phyloP scores from a whole-genome alignment of 1,140 invertebrate species.

The Leptopilina clavipes region DNA sequence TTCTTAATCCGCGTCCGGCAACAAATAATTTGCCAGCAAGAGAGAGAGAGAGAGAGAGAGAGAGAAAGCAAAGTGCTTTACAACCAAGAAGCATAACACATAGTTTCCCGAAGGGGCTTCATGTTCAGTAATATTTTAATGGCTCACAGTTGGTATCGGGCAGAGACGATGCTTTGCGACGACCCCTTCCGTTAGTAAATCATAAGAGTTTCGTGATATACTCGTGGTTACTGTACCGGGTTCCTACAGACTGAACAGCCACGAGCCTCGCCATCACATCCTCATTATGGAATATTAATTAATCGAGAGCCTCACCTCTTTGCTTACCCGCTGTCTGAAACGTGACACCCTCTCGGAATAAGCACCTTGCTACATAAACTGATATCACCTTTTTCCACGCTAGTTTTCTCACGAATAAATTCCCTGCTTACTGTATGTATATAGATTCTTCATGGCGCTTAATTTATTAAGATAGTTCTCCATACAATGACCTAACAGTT shows the following conservation, averaged over 20 bases:
- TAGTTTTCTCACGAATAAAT: slow-evolving; percentile 36
- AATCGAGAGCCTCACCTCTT: slow-evolving; percentile 52
- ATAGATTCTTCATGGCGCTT: slow-evolving; percentile 27
- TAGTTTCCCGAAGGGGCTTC: slow-evolving; percentile 47
- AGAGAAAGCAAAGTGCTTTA: slow-evolving; percentile 46
- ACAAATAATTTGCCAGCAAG: slow-evolving; percentile 51
- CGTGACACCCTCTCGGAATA: slow-evolving; percentile 50
- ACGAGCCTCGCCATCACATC: slow-evolving; percentile 58
- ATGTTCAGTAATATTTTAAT: slow-evolving; percentile 63
- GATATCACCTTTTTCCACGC: slow-evolving; percentile 41
- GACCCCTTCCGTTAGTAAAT: slow-evolving; percentile 57
- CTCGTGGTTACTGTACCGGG: slow-evolving; percentile 46
- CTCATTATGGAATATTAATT: slow-evolving; percentile 71
- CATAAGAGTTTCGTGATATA: slow-evolving; percentile 56
- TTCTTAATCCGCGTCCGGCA: slow-evolving; percentile 52
- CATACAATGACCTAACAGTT: too few relatives aligned
- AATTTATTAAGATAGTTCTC: too few relatives aligned
- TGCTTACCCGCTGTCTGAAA: slow-evolving; percentile 48
- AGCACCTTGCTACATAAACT: slow-evolving; percentile 42
- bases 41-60: slow-evolving; percentile 14
- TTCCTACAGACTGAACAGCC: slow-evolving; percentile 49
- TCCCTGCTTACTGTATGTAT: background rate
- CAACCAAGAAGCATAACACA: slow-evolving; percentile 48
- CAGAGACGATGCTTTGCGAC: slow-evolving; percentile 39
- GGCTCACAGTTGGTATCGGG: slow-evolving; percentile 49